phyloP scores from a whole-genome alignment of 2,888 invertebrate genomes.

The Gryllus longicercus region DNA sequence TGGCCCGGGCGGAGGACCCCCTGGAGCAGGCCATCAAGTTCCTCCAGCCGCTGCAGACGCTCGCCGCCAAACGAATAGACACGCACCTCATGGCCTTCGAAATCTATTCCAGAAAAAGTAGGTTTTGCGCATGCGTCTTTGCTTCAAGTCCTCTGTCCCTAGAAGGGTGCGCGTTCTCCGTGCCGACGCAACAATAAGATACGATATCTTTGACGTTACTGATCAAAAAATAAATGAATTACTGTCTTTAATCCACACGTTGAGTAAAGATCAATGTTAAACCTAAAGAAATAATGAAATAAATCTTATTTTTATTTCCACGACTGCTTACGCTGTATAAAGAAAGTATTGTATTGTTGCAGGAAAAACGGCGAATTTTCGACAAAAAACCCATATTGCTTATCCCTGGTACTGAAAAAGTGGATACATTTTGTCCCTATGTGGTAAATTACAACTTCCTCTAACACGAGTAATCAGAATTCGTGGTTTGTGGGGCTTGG shows the following conservation, averaged over 20 bases:
- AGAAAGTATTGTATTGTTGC: too few relatives aligned
- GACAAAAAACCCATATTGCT: too few relatives aligned
- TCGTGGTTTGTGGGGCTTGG: too few relatives aligned
- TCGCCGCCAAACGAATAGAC: constrained; percentile 85
- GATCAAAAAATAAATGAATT: background rate
- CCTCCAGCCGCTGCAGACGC: constrained; percentile 83
- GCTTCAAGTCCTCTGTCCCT: background rate
- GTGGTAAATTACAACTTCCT: too few relatives aligned
- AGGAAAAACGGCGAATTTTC: too few relatives aligned
- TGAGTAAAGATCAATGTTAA: too few relatives aligned
- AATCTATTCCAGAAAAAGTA: constrained; percentile 94
- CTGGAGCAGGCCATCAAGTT: constrained; percentile 95
- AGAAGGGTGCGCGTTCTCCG: background rate
- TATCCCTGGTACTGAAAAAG: too few relatives aligned
- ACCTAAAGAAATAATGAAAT: too few relatives aligned
- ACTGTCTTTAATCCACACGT: background rate
- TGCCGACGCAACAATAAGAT: background rate
- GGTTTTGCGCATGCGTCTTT: constrained; percentile 36
- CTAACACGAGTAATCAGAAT: too few relatives aligned
- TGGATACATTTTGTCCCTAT: too few relatives aligned
- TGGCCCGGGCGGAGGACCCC: constrained; percentile 87
- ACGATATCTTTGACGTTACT: background rate
- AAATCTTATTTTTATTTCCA: too few relatives aligned
- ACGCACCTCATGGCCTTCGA: constrained; percentile 97
- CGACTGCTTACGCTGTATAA: too few relatives aligned